A percentile compares a stretch with the other conserved stretches of the same genome.
phyloP scores from a whole-genome alignment of 2,888 invertebrate species.

The Parapristionchus giblindavisi region DNA sequence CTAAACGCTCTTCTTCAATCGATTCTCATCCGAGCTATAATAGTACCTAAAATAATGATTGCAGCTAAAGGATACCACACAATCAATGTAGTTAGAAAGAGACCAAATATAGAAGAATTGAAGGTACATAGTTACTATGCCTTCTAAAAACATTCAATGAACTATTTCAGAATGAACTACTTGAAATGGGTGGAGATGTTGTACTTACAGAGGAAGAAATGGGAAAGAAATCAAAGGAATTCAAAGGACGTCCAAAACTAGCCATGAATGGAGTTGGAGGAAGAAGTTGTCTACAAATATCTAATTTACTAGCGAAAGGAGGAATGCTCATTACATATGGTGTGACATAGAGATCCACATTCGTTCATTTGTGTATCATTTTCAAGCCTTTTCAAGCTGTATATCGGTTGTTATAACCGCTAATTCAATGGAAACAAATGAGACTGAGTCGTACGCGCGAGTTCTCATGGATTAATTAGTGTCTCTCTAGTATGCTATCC shows the following conservation, averaged over 20 bases:
- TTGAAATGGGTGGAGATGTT: slow-evolving; percentile 81
- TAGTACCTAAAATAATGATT: slow-evolving; percentile 2
- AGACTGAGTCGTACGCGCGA: no score
- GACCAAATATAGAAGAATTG: slow-evolving; percentile 78
- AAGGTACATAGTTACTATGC: slow-evolving; percentile 49
- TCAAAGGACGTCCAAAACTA: slow-evolving; percentile 77
- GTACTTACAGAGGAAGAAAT: slow-evolving; percentile 84
- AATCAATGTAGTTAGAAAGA: slow-evolving; percentile 85
- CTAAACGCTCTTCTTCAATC: no score
- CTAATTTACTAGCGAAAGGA: slow-evolving; percentile 78
- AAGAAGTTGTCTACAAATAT: slow-evolving; percentile 83
- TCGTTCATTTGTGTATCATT: neutral
- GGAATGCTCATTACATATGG: slow-evolving; percentile 93
- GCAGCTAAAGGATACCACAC: slow-evolving; percentile 75
- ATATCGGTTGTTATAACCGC: neutral
- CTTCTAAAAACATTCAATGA: neutral
- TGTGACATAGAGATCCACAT: neutral
- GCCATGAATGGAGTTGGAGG: slow-evolving; percentile 94
- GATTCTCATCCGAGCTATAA: no score
- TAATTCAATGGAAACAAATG: neutral
- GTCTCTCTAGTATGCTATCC: no score
- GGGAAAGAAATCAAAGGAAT: neutral
- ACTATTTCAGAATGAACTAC: slow-evolving; percentile 77
- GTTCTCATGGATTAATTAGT: no score
- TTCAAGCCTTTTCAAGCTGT: neutral